Percentiles rank a stretch among this genome's conserved stretches.
These are phyloP conservation scores for Tachycineta bicolor DNA, from an alignment of 2,113 vertebrate genomes.

Conservation along the genomic window DNA sequence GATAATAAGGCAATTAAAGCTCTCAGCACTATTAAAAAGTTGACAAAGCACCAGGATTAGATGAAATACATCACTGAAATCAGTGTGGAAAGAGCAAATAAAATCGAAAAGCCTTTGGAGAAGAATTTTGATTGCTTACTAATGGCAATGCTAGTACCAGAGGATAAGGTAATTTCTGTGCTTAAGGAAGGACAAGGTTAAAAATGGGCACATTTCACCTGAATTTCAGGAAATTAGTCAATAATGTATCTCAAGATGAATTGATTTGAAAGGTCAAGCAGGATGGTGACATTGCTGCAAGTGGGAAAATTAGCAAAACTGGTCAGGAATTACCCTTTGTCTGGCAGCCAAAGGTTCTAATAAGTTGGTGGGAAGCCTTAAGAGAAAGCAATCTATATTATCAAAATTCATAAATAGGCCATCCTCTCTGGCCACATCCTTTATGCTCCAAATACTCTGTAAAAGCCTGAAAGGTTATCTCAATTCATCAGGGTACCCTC, in stretches of 20 bases:
- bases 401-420: conserved; percentile 13
- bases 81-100: conserved; percentile 50
- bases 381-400: not conserved
- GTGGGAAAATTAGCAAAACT: conserved; percentile 32
- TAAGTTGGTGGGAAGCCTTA: conserved; percentile 12
- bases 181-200: conserved; percentile 50
- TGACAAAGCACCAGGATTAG: conserved; percentile 58
- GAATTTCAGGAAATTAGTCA: conserved; percentile 66
- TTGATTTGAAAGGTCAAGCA: conserved; percentile 68
- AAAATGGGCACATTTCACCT: conserved; percentile 58
- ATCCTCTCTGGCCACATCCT: not conserved
- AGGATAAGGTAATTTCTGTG: conserved; percentile 60
- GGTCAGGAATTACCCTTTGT: conserved; percentile 53
- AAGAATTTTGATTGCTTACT: conserved; percentile 72
- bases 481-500: not conserved
- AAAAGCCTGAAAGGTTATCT: not conserved
- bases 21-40: conserved; percentile 67
- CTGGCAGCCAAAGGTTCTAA: conserved; percentile 46
- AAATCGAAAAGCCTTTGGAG: conserved; percentile 69
- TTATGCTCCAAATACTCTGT: not conserved
- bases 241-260: conserved; percentile 63
- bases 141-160: conserved; percentile 58
- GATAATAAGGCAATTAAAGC: conserved; percentile 72
- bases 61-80: conserved; percentile 65
- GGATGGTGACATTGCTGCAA: conserved; percentile 17